These are phyloP conservation scores for Leucoraja erinaceus DNA, from an alignment of 2,113 vertebrate species.

Conservation along the genomic window DNA sequence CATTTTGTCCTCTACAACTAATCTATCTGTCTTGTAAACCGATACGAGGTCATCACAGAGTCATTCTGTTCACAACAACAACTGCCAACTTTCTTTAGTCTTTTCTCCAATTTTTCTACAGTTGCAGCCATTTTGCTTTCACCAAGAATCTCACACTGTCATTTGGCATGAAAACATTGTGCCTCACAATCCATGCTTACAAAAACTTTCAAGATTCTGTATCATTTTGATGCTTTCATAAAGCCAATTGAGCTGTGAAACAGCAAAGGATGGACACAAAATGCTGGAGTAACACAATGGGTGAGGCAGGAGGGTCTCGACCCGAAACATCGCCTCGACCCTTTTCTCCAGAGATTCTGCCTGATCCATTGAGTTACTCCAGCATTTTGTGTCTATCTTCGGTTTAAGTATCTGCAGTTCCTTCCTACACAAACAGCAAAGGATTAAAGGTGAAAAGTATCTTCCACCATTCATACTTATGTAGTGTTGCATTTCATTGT, in stretches of 20 bases:
- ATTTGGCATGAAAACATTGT: neutral
- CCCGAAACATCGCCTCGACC: too few relatives aligned
- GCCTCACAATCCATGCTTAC: neutral
- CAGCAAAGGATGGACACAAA: neutral
- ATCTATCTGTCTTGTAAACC: neutral
- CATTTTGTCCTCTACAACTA: neutral
- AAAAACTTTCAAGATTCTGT: neutral
- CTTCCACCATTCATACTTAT: neutral
- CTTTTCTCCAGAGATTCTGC: too few relatives aligned
- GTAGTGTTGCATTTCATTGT: neutral
- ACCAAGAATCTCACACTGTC: neutral
- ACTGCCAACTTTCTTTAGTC: neutral
- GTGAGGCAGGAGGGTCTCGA: too few relatives aligned
- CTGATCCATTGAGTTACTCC: too few relatives aligned
- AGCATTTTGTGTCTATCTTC: too few relatives aligned
- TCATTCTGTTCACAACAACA: neutral
- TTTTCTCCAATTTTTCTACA: neutral
- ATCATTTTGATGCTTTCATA: neutral
- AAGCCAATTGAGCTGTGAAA: neutral
- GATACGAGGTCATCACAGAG: neutral
- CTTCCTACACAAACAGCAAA: neutral
- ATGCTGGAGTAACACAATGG: too few relatives aligned
- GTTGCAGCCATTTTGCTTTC: neutral
- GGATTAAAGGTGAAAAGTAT: neutral
- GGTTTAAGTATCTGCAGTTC: too few relatives aligned